phyloP scores from a whole-genome alignment of 2,113 vertebrate genomes.

The Drymodes brunneopygia region DNA sequence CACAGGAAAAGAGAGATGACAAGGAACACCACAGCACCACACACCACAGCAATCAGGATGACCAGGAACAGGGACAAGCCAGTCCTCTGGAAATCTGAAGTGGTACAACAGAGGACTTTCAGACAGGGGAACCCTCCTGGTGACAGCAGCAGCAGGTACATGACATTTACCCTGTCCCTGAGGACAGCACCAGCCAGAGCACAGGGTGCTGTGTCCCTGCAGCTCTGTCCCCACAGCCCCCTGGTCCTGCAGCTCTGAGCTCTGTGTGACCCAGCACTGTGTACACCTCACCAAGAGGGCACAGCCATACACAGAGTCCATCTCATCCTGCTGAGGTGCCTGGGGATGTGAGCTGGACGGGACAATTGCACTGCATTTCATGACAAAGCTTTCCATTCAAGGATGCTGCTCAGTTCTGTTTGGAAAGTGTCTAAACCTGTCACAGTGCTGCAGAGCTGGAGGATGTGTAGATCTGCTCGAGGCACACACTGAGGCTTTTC shows the following conservation, averaged over 20 bases:
- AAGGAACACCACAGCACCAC: not conserved
- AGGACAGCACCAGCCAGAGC: not conserved
- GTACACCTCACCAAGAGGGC: fast-evolving
- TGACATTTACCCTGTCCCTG: fast-evolving
- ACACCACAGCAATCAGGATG: not conserved
- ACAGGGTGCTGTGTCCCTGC: not conserved
- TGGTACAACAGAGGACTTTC: not conserved
- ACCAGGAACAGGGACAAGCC: not conserved
- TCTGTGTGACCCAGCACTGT: fast-evolving
- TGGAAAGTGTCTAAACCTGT: not conserved
- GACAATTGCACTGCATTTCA: fast-evolving
- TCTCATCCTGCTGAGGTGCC: not conserved
- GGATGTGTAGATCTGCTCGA: fast-evolving
- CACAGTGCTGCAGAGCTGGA: not conserved
- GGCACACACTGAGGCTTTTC: not conserved
- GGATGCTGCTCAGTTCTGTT: not conserved
- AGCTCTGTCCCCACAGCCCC: fast-evolving
- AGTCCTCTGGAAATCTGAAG: not conserved
- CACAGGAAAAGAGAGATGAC: not conserved
- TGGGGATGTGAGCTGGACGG: fast-evolving
- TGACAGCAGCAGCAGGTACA: not conserved
- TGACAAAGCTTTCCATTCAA: not conserved
- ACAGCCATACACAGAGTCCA: fast-evolving
- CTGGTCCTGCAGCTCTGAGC: fast-evolving
- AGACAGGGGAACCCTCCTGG: not conserved